phyloP scores from a whole-genome alignment of 2,797 vertebrate species.

The Falco novaeseelandiae region DNA sequence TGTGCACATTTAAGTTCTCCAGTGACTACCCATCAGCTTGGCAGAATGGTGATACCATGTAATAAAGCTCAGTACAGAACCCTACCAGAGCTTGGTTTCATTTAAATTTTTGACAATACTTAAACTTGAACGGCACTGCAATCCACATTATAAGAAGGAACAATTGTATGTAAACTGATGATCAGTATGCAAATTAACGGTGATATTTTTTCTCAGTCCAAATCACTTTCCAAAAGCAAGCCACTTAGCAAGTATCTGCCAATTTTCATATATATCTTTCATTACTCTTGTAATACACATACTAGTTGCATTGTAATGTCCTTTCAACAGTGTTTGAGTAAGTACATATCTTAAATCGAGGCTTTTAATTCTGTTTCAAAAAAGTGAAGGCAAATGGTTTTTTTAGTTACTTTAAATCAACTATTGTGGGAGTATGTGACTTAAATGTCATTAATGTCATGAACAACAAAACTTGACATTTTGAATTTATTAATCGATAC shows the following conservation, averaged over 20 bases:
- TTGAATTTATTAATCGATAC: background rate
- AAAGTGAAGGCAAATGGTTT: background rate
- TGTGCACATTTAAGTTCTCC: background rate
- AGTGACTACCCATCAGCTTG: background rate
- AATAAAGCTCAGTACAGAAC: background rate
- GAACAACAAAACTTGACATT: background rate
- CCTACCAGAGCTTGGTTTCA: background rate
- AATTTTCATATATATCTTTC: background rate
- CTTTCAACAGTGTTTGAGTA: background rate
- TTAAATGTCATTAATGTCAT: background rate
- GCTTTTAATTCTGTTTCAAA: background rate
- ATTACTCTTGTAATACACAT: background rate
- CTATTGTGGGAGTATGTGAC: background rate
- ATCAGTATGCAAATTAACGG: background rate
- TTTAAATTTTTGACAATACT: background rate
- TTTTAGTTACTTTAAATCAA: background rate
- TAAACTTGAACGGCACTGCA: background rate
- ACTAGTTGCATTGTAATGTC: background rate
- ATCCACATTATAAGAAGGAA: background rate
- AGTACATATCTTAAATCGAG: background rate
- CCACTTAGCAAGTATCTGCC: background rate
- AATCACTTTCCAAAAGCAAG: background rate
- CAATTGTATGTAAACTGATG: background rate
- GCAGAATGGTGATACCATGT: background rate
- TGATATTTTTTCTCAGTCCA: background rate